Conservation (phyloP, 2,797 vertebrate species). For the Leptodactylus fallax region DNA sequence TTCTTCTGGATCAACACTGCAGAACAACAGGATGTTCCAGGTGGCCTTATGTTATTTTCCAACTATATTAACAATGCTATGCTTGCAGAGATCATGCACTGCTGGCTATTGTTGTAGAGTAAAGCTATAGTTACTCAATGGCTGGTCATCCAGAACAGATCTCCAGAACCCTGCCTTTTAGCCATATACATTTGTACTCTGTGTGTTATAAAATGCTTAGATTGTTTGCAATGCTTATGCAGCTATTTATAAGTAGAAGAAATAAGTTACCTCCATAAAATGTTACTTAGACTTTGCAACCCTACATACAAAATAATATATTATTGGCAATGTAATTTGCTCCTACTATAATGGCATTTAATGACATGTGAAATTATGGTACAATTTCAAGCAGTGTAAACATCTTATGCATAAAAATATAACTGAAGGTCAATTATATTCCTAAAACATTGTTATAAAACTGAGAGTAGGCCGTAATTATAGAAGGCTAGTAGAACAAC, state of each 20-base stretch:
- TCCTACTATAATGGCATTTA: neutral
- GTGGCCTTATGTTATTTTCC: no score
- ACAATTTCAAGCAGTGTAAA: neutral
- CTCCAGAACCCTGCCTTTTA: no score
- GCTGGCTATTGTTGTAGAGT: no score
- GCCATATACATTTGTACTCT: neutral
- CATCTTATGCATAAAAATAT: neutral
- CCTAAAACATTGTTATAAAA: neutral
- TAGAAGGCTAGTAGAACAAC: neutral
- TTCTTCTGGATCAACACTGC: no score
- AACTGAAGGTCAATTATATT: neutral
- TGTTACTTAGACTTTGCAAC: no score
- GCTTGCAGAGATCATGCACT: no score
- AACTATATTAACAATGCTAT: no score
- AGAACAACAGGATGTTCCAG: no score
- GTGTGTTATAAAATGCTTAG: neutral
- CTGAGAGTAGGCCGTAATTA: neutral
- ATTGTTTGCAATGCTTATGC: neutral
- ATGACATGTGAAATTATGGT: neutral
- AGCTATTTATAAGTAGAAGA: neutral
- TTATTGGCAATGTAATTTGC: slow-evolving; percentile 5
- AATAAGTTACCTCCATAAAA: neutral
- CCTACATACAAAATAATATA: neutral
- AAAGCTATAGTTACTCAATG: no score
- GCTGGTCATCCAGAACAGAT: no score